phyloP scores from a whole-genome alignment of 2,113 vertebrate species.

The Scophthalmus maximus region DNA sequence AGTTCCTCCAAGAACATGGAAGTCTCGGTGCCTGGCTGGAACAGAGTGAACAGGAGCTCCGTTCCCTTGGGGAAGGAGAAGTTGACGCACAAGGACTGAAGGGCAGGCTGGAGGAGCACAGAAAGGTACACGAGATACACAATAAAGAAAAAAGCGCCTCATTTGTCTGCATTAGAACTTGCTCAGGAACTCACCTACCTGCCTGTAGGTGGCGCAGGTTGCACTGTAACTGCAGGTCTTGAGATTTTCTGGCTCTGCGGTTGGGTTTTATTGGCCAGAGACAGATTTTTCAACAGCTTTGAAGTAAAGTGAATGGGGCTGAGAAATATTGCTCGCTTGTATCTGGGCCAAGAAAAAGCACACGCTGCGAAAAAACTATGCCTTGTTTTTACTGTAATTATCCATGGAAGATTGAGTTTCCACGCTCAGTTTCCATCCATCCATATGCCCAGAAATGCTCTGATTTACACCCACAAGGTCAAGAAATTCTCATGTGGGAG shows the following conservation, averaged over 20 bases:
- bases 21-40: constrained; percentile 89
- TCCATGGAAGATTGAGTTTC: constrained; percentile 27
- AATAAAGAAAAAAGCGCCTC: neutral
- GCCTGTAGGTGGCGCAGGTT: neutral
- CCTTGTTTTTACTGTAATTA: constrained; percentile 36
- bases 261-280: neutral
- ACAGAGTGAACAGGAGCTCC: constrained; percentile 88
- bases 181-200: too few species aligned
- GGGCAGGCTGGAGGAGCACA: constrained; percentile 80
- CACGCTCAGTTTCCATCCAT: constrained; percentile 31
- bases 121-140: constrained; percentile 73
- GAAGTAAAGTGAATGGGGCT: constrained; percentile 9
- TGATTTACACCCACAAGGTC: constrained; percentile 15
- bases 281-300: constrained; percentile 7
- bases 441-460: neutral
- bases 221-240: too few species aligned
- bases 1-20: constrained; percentile 91
- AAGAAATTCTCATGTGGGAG: constrained; percentile 24
- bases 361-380: neutral
- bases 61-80: constrained; percentile 80
- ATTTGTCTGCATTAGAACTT: too few species aligned
- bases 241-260: too few species aligned
- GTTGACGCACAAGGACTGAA: constrained; percentile 80
- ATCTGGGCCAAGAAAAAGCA: constrained; percentile 14
- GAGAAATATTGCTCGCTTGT: constrained; percentile 11